phyloP scores from a whole-genome alignment of 2,888 invertebrate species.

The Dolichopus griseipennis region DNA sequence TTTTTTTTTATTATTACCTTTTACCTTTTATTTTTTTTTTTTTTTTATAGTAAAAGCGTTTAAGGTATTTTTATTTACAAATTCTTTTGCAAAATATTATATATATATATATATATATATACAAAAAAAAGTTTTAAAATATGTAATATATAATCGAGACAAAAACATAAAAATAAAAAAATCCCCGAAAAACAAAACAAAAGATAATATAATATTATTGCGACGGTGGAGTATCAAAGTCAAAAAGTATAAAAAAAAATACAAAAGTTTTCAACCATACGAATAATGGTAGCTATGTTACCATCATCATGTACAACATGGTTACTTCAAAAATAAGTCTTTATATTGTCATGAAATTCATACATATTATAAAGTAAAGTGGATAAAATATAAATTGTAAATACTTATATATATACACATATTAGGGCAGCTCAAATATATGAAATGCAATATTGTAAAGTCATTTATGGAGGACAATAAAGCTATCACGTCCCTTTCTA shows the following conservation, averaged over 20 bases:
- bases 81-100: neutral
- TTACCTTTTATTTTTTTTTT: neutral
- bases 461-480: slow-evolving; percentile 4
- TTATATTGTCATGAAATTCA: too few species aligned
- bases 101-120: too few species aligned
- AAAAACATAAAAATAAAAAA: neutral
- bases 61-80: neutral
- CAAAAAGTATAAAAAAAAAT: neutral
- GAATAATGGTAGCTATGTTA: neutral
- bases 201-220: too few species aligned
- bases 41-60: neutral
- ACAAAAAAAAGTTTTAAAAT: neutral
- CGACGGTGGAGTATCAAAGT: too few species aligned
- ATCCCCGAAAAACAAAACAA: neutral
- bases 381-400: too few species aligned
- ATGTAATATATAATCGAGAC: slow-evolving; percentile 3
- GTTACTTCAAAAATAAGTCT: neutral
- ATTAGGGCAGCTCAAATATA: neutral
- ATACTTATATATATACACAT: too few species aligned
- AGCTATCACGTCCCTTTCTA: slow-evolving; percentile 1
- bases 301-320: slow-evolving; percentile 1
- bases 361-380: too few species aligned
- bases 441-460: slow-evolving; percentile 3
- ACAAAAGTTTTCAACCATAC: too few species aligned
- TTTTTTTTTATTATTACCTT: neutral